Base-by-base conservation (phyloP, 2,797 vertebrate species). In the Acrossocheilus fasciatus region DNA sequence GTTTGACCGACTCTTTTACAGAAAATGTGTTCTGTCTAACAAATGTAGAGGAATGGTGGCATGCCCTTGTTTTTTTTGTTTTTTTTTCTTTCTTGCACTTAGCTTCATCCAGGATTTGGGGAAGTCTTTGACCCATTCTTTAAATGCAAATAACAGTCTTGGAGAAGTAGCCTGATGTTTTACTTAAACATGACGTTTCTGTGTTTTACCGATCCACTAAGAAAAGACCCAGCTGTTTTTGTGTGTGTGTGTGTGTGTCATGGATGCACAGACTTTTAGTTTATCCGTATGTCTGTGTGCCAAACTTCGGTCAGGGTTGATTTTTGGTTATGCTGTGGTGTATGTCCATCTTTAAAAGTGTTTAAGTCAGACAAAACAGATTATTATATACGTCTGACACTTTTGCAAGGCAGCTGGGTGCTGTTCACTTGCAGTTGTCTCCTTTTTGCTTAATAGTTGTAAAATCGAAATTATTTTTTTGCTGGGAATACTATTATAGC, bases 111-210 rank as follows among this genome's bases (percentile, higher is more conserved):
- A 72, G 78, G 87, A 88, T 90, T 86, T 80, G 90, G 83, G 54
- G 57, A 12, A 54, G 73, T 54, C 73, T 84, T 85, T 82, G 81
- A 78, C 69, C 85, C 69, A 82, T 74, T 70, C 23, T 85, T 74
- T 84, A 85, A 85, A 89, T 86, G 47, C 45, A 87, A 86, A 90
- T 87, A 81, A 90, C 59, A 89, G 75, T 90, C 81, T 85, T 84
- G 64, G 17, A 62, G 15, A 23, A 83, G 77, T 62, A 82, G 70
- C n/a, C 57, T 85, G 8, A 80, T 59, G 69, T 66, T 77, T 75
- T 43, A 85, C 6, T 62, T 76, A 41, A 30, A 30, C 30, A 30
- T 30, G 30, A 30, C 2, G 30, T 30, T 30, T 30, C 30, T 30
- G 30, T 30, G 30, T 30, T 30, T 30, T 30, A 30, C 30, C 50